phyloP scores from a whole-genome alignment of 2,113 vertebrate species.

The Scophthalmus maximus region DNA sequence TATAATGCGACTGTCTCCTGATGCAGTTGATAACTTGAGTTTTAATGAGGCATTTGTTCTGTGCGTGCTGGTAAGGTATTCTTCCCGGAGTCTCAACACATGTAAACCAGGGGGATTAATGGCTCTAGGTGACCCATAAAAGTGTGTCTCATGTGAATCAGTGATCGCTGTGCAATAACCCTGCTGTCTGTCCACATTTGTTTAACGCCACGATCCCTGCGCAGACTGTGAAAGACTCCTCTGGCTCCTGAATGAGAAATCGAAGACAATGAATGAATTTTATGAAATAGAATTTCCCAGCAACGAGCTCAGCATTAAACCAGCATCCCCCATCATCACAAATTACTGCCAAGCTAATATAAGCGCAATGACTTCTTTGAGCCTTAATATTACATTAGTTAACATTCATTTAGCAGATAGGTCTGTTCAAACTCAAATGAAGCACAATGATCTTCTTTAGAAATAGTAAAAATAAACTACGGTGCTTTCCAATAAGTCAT shows the following conservation, averaged over 20 bases:
- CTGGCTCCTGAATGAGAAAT: slow-evolving; percentile 51
- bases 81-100: not conserved
- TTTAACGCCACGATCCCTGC: not conserved
- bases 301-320: slow-evolving; percentile 6
- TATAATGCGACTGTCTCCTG: not conserved
- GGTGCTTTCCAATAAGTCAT: not conserved
- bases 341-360: not conserved
- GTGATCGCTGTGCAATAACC: not conserved
- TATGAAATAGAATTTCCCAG: slow-evolving; percentile 18
- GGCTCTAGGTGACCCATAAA: not conserved
- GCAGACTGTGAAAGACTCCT: slow-evolving; percentile 17
- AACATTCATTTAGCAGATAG: slow-evolving; percentile 1
- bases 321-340: not conserved
- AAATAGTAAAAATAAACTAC: not conserved
- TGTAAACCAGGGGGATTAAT: not conserved
- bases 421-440: not conserved
- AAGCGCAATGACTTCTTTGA: not conserved
- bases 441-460: not conserved
- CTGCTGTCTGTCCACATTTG: not conserved
- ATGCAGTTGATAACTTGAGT: not conserved
- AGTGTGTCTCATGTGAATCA: not conserved
- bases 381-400: not conserved
- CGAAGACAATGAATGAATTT: slow-evolving; percentile 40
- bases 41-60: not conserved
- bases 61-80: too few relatives aligned